Evolutionary conservation across 1,140 invertebrate species (phyloP).

Genomic region (Drosophila tropicalis): DNA sequence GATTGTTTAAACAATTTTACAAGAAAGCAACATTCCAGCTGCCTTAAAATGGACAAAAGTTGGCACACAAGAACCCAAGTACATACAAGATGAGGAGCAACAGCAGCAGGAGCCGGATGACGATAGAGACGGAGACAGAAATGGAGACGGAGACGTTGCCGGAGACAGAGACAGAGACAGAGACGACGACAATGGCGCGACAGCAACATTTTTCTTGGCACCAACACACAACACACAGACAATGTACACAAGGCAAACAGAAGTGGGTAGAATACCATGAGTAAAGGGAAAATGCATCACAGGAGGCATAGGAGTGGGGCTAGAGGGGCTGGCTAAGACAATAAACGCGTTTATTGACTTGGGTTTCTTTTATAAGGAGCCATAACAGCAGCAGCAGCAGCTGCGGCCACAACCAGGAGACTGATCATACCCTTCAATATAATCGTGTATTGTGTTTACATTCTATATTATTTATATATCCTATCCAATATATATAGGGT

Average conservation of each 20-base stretch:
- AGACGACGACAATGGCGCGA: conserved; percentile 75
- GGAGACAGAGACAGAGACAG: conserved; percentile 22
- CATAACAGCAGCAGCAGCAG: conserved; percentile 31
- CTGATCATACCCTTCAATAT: neutral
- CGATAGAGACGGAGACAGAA: conserved; percentile 25
- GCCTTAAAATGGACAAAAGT: conserved; percentile 81
- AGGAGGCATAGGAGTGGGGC: neutral
- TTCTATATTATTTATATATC: too few species aligned
- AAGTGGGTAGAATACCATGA: conserved; percentile 7
- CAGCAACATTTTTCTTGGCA: conserved; percentile 81
- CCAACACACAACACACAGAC: conserved; percentile 64
- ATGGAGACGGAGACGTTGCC: conserved; percentile 18
- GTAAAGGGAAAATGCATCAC: neutral
- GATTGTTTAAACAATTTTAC: conserved; percentile 80
- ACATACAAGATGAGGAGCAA: neutral
- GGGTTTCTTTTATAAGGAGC: conserved; percentile 28
- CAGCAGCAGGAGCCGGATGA: conserved; percentile 20
- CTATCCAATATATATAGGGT: neutral
- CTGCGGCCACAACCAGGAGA: conserved; percentile 10
- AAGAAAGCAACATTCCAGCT: conserved; percentile 82
- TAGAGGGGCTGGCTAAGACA: conserved; percentile 58
- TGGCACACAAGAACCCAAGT: conserved; percentile 57
- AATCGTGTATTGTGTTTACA: neutral
- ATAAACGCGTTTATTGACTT: conserved; percentile 81
- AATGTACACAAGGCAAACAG: conserved; percentile 69